Percentiles rank a stretch among this genome's conserved stretches.
These are phyloP conservation scores for Drosophila macrothrix DNA, from an alignment of 2,888 invertebrate genomes.

Conservation along the genomic window DNA sequence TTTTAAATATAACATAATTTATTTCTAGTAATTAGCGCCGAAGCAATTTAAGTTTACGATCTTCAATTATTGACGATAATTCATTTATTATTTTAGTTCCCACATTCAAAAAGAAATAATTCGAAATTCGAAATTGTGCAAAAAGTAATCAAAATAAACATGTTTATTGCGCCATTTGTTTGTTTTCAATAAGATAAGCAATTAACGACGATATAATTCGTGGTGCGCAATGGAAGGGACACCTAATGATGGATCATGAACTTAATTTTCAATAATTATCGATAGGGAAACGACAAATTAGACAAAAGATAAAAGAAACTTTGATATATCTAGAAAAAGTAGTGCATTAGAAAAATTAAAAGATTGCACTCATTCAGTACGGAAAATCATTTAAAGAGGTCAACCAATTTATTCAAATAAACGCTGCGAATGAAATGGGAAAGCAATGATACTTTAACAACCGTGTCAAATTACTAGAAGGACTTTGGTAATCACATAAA, in stretches of 20 bases:
- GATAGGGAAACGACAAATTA: background rate
- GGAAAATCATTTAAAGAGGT: background rate
- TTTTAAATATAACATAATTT: constrained; percentile 7
- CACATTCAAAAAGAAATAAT: background rate
- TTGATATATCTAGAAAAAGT: background rate
- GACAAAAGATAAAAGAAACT: background rate
- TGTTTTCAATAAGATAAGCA: background rate
- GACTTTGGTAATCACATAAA: constrained; percentile 27
- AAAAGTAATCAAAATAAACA: background rate
- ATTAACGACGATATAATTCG: background rate
- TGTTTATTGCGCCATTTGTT: constrained; percentile 2
- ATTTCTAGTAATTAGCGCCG: constrained; percentile 3
- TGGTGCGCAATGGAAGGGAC: background rate
- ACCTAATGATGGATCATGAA: background rate
- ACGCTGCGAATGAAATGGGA: background rate
- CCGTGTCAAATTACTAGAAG: constrained; percentile 16
- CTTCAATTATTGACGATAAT: background rate
- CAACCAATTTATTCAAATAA: background rate
- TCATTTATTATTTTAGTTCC: background rate
- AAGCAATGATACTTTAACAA: background rate
- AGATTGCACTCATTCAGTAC: background rate
- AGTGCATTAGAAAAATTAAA: background rate
- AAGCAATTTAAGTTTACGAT: background rate
- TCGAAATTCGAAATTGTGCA: background rate
- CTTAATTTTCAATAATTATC: background rate